These are phyloP conservation scores for Hydropsyche tenuis DNA, from an alignment of 1,140 invertebrate species.

Conservation along the genomic window DNA sequence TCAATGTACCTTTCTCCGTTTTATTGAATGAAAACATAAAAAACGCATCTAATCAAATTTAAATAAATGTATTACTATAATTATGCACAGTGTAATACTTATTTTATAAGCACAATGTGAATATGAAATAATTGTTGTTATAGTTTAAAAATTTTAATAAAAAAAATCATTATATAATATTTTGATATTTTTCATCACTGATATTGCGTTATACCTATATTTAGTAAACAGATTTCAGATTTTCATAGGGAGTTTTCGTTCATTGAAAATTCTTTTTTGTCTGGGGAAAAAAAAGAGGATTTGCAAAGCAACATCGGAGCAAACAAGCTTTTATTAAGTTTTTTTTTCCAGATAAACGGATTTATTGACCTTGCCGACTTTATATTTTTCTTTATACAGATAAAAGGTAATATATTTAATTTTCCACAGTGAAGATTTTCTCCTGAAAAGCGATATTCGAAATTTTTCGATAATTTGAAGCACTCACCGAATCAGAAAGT, in stretches of 20 bases:
- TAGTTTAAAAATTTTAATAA: conserved; percentile 46
- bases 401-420: too few species aligned
- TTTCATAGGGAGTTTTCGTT: neutral
- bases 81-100: conserved; percentile 43
- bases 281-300: neutral
- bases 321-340: neutral
- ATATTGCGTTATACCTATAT: conserved; percentile 16
- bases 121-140: conserved; percentile 43
- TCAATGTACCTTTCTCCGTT: conserved; percentile 31
- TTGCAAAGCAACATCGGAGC: neutral
- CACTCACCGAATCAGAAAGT: too few species aligned
- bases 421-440: too few species aligned
- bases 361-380: conserved; percentile 11
- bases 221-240: neutral
- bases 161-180: conserved; percentile 27
- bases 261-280: conserved; percentile 2
- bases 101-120: conserved; percentile 44
- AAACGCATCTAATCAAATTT: conserved; percentile 28
- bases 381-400: neutral
- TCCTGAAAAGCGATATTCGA: too few species aligned
- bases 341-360: neutral
- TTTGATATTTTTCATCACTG: neutral
- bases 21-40: conserved; percentile 8
- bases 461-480: too few species aligned
- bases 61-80: conserved; percentile 22